Conservation (phyloP, 2,888 invertebrate genomes). For the Amblyteles armatorius region DNA sequence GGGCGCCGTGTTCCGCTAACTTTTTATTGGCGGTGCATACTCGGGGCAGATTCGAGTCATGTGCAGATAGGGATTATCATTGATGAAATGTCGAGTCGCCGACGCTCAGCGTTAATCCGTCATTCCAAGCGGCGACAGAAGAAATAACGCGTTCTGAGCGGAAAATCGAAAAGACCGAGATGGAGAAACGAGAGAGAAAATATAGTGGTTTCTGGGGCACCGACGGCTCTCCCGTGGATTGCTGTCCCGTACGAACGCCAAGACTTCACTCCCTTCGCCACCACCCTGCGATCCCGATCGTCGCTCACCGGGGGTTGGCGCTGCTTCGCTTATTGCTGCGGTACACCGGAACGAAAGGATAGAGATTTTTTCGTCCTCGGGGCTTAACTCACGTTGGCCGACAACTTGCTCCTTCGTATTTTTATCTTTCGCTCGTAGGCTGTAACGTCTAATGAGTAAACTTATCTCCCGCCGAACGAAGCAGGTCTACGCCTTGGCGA, state of each 20-base stretch:
- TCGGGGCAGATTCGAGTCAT: constrained; percentile 9
- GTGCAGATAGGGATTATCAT: neutral
- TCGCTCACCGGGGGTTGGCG: neutral
- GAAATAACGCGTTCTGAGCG: constrained; percentile 41
- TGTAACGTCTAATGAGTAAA: neutral
- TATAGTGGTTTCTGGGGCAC: neutral
- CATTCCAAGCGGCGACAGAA: constrained; percentile 22
- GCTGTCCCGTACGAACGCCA: neutral
- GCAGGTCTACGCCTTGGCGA: neutral
- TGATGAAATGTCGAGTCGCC: constrained; percentile 22
- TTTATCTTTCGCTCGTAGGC: neutral
- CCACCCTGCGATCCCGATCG: neutral
- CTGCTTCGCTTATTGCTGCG: neutral
- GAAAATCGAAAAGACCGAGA: constrained; percentile 29
- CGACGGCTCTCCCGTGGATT: constrained; percentile 23
- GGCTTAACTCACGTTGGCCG: neutral
- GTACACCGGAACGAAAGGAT: neutral
- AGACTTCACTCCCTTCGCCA: neutral
- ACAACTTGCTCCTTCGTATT: neutral
- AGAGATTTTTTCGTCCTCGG: constrained; percentile 8
- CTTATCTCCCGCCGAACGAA: neutral
- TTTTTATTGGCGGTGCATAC: neutral
- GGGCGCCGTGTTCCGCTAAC: neutral
- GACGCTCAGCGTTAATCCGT: constrained; percentile 41
- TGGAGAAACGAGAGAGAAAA: neutral